These are phyloP conservation scores for Craseonycteris thonglongyai DNA, from an alignment of 2,113 vertebrate genomes.

Conservation along the genomic window DNA sequence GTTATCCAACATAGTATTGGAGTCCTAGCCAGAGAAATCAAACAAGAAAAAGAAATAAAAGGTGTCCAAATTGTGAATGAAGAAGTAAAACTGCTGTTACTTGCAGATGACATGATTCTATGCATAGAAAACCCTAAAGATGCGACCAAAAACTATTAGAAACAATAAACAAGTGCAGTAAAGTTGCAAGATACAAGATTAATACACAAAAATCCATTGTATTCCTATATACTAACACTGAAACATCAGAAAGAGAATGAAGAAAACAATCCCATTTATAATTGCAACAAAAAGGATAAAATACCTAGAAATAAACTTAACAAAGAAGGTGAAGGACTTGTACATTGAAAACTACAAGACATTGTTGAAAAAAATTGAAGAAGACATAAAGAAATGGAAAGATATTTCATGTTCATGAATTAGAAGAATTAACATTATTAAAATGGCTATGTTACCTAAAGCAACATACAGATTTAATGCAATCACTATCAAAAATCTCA, in stretches of 20 bases:
- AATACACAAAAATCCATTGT: background rate
- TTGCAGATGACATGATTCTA: background rate
- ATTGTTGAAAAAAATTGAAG: no score
- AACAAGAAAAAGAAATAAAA: background rate
- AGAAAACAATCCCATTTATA: background rate
- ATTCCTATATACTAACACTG: background rate
- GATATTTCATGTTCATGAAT: background rate
- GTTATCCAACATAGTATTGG: background rate
- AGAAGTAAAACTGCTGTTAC: background rate
- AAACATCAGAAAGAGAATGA: background rate
- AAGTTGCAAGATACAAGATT: background rate
- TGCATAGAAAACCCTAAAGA: background rate
- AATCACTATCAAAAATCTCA: background rate
- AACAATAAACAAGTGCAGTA: background rate
- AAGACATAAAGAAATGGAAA: background rate
- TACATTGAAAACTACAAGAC: background rate
- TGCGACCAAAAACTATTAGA: background rate
- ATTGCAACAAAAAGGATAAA: background rate
- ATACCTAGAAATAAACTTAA: background rate
- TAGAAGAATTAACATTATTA: background rate
- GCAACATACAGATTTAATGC: background rate
- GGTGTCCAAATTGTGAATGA: background rate
- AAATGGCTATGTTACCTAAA: background rate
- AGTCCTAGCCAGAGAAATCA: background rate
- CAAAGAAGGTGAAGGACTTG: background rate